phyloP scores from a whole-genome alignment of 2,797 vertebrate genomes.

The Notolepis coatsorum region DNA sequence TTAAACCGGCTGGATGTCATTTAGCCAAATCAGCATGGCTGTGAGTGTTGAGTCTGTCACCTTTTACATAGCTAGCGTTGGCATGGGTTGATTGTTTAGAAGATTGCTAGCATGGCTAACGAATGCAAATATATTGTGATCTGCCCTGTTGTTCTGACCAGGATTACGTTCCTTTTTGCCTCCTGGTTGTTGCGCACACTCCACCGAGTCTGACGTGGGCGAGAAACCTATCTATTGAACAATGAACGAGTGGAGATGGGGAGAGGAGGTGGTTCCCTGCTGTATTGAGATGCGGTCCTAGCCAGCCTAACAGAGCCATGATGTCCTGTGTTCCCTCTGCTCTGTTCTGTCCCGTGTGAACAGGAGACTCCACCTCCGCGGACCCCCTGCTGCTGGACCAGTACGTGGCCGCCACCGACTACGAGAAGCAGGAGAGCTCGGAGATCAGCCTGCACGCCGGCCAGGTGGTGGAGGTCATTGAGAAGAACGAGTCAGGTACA shows the following conservation, averaged over 20 bases:
- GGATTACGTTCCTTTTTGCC: too few species aligned
- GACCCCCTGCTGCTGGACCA: slow-evolving; percentile 95
- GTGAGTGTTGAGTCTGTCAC: too few species aligned
- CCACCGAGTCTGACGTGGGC: too few species aligned
- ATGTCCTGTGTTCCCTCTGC: slow-evolving; percentile 11
- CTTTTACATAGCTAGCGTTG: too few species aligned
- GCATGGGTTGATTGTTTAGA: too few species aligned
- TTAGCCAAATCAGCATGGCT: too few species aligned
- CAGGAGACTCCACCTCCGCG: slow-evolving; percentile 85
- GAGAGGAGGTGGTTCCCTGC: slow-evolving; percentile 54
- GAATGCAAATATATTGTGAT: too few species aligned
- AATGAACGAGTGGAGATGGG: not conserved
- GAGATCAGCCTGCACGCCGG: slow-evolving; percentile 96
- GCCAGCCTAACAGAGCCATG: not conserved
- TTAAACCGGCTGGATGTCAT: too few species aligned
- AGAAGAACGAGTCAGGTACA: slow-evolving; percentile 98
- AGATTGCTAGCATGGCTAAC: too few species aligned
- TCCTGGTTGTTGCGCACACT: too few species aligned
- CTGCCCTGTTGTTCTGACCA: too few species aligned
- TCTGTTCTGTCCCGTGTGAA: slow-evolving; percentile 33
- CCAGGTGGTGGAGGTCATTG: slow-evolving; percentile 98
- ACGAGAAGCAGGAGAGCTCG: slow-evolving; percentile 98
- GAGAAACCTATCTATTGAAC: too few species aligned
- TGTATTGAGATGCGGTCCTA: slow-evolving; percentile 37
- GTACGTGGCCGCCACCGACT: slow-evolving; percentile 95